Conservation (phyloP, 2,113 vertebrate genomes). For the Eptesicus fuscus region DNA sequence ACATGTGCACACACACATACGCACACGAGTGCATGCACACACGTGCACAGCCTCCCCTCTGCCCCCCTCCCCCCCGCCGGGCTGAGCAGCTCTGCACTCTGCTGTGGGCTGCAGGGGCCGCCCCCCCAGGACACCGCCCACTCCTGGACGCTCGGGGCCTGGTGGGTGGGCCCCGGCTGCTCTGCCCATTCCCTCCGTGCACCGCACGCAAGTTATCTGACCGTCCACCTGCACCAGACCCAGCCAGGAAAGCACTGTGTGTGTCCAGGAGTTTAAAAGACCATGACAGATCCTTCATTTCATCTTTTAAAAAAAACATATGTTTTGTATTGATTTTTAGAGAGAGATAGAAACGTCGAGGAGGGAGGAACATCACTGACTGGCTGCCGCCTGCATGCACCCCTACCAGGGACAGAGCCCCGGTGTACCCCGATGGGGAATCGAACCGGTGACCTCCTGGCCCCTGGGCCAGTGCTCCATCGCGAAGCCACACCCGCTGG, state of each 20-base stretch:
- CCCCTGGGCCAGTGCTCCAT: too few species aligned
- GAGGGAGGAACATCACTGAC: too few species aligned
- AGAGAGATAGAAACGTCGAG: too few species aligned
- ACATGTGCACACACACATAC: too few species aligned
- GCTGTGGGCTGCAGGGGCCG: background rate
- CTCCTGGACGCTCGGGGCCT: background rate
- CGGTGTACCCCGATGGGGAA: too few species aligned
- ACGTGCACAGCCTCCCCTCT: background rate
- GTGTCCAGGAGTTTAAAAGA: slow-evolving; percentile 30
- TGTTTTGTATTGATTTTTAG: too few species aligned
- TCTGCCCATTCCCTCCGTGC: background rate
- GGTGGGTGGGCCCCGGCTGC: background rate
- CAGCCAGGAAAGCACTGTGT: slow-evolving; percentile 15
- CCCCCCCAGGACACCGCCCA: background rate
- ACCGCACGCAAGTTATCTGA: background rate
- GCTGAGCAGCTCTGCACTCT: background rate
- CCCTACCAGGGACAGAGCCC: too few species aligned
- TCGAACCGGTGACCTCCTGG: too few species aligned
- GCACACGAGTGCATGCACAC: too few species aligned
- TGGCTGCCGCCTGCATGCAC: too few species aligned
- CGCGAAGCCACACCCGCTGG: too few species aligned
- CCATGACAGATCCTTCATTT: background rate
- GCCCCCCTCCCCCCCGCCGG: background rate
- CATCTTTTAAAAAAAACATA: background rate
- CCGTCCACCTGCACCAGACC: background rate